Conservation (phyloP, 2,888 invertebrate species). For the Hedya salicella region DNA sequence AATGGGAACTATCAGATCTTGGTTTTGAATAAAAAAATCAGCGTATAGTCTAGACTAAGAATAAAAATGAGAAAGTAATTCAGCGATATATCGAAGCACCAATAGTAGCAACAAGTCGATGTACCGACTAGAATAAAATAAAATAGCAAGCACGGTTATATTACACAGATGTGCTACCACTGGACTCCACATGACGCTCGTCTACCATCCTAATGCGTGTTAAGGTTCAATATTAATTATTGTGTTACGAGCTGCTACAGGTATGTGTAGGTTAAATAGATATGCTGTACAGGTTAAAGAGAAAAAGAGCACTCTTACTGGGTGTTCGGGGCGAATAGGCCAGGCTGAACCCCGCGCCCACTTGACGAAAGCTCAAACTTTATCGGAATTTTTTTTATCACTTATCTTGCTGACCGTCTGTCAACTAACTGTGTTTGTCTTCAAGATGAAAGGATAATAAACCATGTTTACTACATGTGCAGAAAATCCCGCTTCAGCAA, state of each 20-base stretch:
- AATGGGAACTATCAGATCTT: too few species aligned
- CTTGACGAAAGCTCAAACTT: conserved; percentile 22
- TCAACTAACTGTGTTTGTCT: too few species aligned
- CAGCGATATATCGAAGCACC: conserved; percentile 25
- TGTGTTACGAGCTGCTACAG: conserved; percentile 46
- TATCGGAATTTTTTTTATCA: conserved; percentile 2
- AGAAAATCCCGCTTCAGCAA: too few species aligned
- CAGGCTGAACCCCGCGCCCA: conserved; percentile 18
- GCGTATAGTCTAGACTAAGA: neutral
- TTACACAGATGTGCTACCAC: conserved; percentile 32
- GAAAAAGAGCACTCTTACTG: conserved; percentile 69
- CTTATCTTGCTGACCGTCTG: too few species aligned
- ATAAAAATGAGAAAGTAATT: conserved; percentile 15
- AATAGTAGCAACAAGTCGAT: conserved; percentile 31
- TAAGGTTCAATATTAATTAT: conserved; percentile 23
- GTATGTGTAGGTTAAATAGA: conserved; percentile 57
- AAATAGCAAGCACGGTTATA: conserved; percentile 16
- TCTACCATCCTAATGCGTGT: conserved; percentile 14
- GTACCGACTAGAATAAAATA: neutral
- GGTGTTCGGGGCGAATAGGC: conserved; percentile 49
- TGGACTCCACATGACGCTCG: conserved; percentile 28
- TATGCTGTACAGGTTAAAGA: conserved; percentile 66
- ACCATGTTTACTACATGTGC: too few species aligned
- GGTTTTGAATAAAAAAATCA: too few species aligned
- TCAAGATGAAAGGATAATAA: too few species aligned